These are phyloP conservation scores for Distichodus sexfasciatus DNA, from an alignment of 2,797 vertebrate species.

Conservation along the genomic window DNA sequence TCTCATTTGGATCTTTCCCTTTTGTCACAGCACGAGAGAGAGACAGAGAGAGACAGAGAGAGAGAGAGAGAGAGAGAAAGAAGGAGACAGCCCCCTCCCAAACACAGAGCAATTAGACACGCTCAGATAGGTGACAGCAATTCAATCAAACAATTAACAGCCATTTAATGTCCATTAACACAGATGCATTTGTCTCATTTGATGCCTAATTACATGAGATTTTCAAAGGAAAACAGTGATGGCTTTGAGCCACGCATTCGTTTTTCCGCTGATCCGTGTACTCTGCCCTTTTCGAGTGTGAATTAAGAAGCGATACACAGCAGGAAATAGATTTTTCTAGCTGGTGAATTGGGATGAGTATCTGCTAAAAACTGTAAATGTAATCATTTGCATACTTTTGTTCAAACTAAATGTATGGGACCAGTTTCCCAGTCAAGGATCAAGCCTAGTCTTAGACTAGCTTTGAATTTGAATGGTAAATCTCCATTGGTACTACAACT, in stretches of 20 bases:
- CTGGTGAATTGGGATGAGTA: no score
- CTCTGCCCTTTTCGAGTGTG: no score
- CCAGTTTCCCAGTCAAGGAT: no score
- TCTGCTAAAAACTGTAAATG: no score
- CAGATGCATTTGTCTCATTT: slow-evolving; percentile 72
- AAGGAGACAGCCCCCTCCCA: slow-evolving; percentile 25
- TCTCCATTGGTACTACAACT: no score
- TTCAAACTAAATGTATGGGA: no score
- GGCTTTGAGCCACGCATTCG: slow-evolving; percentile 48
- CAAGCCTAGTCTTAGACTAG: no score
- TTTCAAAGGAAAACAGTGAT: slow-evolving; percentile 64
- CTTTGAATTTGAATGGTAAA: no score
- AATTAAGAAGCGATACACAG: no score
- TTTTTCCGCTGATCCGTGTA: no score
- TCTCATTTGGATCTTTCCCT: slow-evolving; percentile 24
- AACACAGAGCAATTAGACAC: slow-evolving; percentile 63
- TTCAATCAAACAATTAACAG: slow-evolving; percentile 79
- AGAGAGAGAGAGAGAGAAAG: slow-evolving; percentile 14
- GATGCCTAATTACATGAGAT: slow-evolving; percentile 69
- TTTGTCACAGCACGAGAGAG: slow-evolving; percentile 23
- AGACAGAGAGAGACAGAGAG: background rate
- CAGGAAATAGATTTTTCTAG: no score
- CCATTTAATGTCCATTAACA: slow-evolving; percentile 75
- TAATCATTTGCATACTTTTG: no score
- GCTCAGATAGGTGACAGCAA: slow-evolving; percentile 73